These are phyloP conservation scores for Clivina fossor DNA, from an alignment of 2,888 invertebrate genomes.

Conservation along the genomic window DNA sequence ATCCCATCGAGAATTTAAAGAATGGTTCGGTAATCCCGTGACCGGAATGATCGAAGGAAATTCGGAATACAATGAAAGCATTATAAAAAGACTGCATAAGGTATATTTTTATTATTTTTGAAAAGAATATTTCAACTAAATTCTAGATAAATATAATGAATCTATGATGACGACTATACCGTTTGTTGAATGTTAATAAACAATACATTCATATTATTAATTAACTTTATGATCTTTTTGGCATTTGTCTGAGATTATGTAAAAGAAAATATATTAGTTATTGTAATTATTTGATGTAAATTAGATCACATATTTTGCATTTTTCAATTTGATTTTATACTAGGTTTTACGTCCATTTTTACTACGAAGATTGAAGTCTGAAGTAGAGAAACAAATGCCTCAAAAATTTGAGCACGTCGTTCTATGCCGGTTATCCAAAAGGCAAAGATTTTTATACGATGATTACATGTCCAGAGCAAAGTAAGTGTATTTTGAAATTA, in stretches of 20 bases:
- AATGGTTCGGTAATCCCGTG: conserved; percentile 98
- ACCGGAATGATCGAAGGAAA: conserved; percentile 95
- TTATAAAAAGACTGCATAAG: conserved; percentile 88
- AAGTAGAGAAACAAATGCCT: conserved; percentile 97
- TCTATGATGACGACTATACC: too few relatives aligned
- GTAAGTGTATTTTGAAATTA: too few relatives aligned
- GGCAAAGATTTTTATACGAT: conserved; percentile 96
- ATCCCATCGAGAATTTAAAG: conserved; percentile 93
- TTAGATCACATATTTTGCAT: too few relatives aligned
- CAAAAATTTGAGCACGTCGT: conserved; percentile 95
- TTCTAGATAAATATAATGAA: too few relatives aligned
- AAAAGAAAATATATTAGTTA: too few relatives aligned
- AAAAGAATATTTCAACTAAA: too few relatives aligned
- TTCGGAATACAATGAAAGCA: conserved; percentile 85
- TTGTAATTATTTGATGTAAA: too few relatives aligned
- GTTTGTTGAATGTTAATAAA: too few relatives aligned
- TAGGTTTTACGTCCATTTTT: conserved; percentile 91
- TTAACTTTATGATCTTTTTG: too few relatives aligned
- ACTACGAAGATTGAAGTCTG: conserved; percentile 85
- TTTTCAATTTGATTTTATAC: conserved; percentile 47
- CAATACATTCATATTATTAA: too few relatives aligned
- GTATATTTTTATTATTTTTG: conserved; percentile 56
- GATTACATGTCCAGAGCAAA: conserved; percentile 98
- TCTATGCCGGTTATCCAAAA: conserved; percentile 89
- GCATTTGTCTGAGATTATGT: too few relatives aligned